A percentile compares a stretch with the other conserved stretches of the same genome.
phyloP scores from a whole-genome alignment of 2,888 invertebrate genomes.

The Metellina segmentata region DNA sequence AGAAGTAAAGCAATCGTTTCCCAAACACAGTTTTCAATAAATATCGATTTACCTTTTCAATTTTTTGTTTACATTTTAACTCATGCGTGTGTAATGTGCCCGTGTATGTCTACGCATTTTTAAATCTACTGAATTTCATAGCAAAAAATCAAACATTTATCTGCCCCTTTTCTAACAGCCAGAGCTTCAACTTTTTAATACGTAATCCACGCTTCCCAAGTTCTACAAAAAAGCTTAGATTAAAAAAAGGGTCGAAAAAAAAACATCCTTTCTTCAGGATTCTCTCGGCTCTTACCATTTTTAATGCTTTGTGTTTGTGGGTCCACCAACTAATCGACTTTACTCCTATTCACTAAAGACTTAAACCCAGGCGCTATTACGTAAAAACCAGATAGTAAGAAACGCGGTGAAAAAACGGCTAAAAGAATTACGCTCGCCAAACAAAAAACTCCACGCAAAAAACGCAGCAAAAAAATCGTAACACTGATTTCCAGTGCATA shows the following conservation, averaged over 20 bases:
- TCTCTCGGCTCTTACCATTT: not conserved
- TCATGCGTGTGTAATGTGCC: too few relatives aligned
- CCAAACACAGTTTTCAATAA: too few relatives aligned
- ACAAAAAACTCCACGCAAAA: not conserved
- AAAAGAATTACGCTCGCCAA: not conserved
- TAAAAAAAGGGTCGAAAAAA: not conserved
- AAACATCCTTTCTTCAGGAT: not conserved
- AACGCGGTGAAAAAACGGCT: not conserved
- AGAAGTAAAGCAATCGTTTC: too few relatives aligned
- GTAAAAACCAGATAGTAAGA: slow-evolving; percentile 39
- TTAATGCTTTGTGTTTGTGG: slow-evolving; percentile 55
- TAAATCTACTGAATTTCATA: too few relatives aligned
- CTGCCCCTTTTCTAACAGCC: too few relatives aligned
- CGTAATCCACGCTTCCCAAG: not conserved
- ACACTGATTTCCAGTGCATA: slow-evolving; percentile 72
- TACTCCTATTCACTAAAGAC: slow-evolving; percentile 61
- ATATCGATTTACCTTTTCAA: too few relatives aligned
- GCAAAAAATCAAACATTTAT: too few relatives aligned
- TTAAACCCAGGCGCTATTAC: slow-evolving; percentile 48
- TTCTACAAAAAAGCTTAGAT: not conserved
- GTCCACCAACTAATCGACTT: slow-evolving; percentile 60
- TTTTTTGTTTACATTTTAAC: too few relatives aligned
- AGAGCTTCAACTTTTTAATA: not conserved
- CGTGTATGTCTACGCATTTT: too few relatives aligned
- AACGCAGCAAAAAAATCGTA: slow-evolving; percentile 29